Conservation (phyloP, 2,888 invertebrate genomes). For the Agonum fuliginosum region DNA sequence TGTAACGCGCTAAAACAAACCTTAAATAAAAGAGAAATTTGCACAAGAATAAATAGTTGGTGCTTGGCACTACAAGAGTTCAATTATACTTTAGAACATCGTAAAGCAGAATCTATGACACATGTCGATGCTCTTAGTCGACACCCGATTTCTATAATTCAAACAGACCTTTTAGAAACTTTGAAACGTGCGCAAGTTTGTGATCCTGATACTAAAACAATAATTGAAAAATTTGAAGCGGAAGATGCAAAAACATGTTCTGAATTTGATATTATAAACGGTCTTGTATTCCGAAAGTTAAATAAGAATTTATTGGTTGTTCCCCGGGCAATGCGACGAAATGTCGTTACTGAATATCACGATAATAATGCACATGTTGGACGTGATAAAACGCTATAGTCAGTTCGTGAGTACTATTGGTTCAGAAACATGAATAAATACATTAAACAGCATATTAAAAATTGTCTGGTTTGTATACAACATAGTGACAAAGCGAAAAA, state of each 20-base stretch:
- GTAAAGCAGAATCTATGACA: background rate
- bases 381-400: background rate
- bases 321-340: too few relatives aligned
- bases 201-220: background rate
- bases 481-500: too few relatives aligned
- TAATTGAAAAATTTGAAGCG: background rate
- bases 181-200: background rate
- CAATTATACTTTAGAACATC: background rate
- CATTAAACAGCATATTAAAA: too few relatives aligned
- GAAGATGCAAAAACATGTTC: background rate
- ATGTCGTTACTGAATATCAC: slow-evolving; percentile 1
- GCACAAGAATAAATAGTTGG: background rate
- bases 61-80: background rate
- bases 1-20: background rate
- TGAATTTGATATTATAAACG: background rate
- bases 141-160: background rate
- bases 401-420: too few relatives aligned
- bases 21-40: background rate
- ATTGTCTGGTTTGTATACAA: too few relatives aligned
- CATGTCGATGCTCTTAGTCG: background rate
- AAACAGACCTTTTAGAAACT: background rate
- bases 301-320: too few relatives aligned
- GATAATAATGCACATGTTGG: slow-evolving; percentile 18
- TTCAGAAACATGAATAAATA: too few relatives aligned
- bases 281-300: too few relatives aligned